Conservation (phyloP, 2,888 invertebrate species). For the Stictocephala bisonia region DNA sequence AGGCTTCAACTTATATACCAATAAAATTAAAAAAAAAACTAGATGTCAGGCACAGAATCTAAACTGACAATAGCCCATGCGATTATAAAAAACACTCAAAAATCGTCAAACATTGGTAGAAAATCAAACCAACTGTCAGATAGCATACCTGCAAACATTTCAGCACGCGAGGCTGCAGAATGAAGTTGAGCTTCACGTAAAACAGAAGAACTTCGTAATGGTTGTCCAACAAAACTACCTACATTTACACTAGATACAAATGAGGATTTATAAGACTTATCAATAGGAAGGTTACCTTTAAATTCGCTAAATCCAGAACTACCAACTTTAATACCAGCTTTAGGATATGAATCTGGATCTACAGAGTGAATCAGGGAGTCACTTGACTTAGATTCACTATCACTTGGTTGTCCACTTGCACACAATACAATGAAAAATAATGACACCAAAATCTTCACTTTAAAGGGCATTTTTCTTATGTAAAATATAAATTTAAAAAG, state of each 20-base stretch:
- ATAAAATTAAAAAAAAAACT: too few species aligned
- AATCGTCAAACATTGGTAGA: too few species aligned
- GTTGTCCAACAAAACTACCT: constrained; percentile 38
- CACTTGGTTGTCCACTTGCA: constrained; percentile 18
- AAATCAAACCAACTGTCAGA: too few species aligned
- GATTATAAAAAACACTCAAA: too few species aligned
- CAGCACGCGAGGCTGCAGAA: constrained; percentile 43
- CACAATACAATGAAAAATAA: background rate
- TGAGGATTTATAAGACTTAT: constrained; percentile 39
- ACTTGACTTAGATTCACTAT: background rate
- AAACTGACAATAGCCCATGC: too few species aligned
- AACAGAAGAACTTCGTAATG: constrained; percentile 43
- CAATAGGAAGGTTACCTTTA: constrained; percentile 30
- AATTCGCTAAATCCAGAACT: constrained; percentile 36
- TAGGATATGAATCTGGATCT: background rate
- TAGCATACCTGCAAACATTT: constrained; percentile 10
- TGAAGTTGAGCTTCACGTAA: constrained; percentile 46
- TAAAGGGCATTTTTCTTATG: constrained; percentile 4
- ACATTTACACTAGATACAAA: constrained; percentile 38
- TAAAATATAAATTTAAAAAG: background rate
- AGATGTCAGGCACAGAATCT: too few species aligned
- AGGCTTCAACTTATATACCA: too few species aligned
- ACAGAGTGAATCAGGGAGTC: background rate
- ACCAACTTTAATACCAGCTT: constrained; percentile 22
- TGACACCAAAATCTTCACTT: background rate